Base-by-base conservation (phyloP, 2,797 vertebrate genomes). In the Tachyglossus aculeatus region DNA sequence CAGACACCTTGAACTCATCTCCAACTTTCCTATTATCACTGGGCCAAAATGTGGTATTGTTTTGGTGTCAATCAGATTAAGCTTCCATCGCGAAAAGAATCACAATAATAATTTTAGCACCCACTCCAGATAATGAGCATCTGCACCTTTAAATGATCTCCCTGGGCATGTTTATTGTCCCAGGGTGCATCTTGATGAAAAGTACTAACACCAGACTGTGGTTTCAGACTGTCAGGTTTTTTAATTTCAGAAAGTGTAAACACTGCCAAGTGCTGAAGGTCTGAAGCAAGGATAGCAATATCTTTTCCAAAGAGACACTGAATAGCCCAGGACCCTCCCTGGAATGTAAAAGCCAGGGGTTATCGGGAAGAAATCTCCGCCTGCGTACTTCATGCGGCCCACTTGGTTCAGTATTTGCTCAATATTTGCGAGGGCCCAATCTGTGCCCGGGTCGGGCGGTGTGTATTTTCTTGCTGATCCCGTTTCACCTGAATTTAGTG, bases 231-330 rank as follows among this genome's bases (percentile, higher is more conserved):
- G 88, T 83, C 90, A 85, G 82, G 84, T 85, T 91, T n/a, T 92
- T 91, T 92, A 89, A 93, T 93, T 92, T 91, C 86, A 82, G 85
- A 63, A 88, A 89, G 82, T 82, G 70, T 86, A 86, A 90, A 89
- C 88, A 81, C 68, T 66, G 88, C 88, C 89, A 88, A 87, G 88
- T 87, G 90, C 86, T 89, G 91, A 92, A 93, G 91, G 90, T 92
- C 88, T 89, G 76, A 83, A 87, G 82, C 88, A 93, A 93, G 91
- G 90, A 90, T 90, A 92, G 83, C 41, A 86, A 91, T 90, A 91
- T 92, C 87, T 91, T 92, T 92, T 92, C 91, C 86, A 74, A 87
- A 90, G 88, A 83, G 88, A 77, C 21, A 18, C 64, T 56, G 77
- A 85, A 83, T 85, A 80, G 75, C 40, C 51, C 77, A 66, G 74